Conservation (phyloP, 2,797 vertebrate genomes). For the Sebastes trivittatus region DNA sequence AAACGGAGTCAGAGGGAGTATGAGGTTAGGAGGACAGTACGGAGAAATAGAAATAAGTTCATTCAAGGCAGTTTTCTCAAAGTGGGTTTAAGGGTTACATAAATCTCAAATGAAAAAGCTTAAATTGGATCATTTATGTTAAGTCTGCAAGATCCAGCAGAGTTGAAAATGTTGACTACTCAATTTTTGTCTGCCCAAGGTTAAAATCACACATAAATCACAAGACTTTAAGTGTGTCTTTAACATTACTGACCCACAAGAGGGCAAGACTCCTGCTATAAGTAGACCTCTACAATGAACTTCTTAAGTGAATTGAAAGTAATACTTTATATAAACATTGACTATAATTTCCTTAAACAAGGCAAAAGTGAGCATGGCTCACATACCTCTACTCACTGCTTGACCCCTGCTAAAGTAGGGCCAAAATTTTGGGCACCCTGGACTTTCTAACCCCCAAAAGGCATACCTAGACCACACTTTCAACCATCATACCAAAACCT, state of each 20-base stretch:
- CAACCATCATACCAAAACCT: too few relatives aligned
- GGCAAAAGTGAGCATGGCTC: too few relatives aligned
- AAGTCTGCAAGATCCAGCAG: constrained; percentile 30
- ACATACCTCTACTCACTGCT: too few relatives aligned
- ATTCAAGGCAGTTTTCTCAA: constrained; percentile 51
- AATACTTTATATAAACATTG: neutral
- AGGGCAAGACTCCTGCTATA: neutral
- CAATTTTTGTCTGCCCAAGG: constrained; percentile 12
- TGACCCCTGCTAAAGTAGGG: too few relatives aligned
- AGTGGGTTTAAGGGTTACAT: constrained; percentile 62
- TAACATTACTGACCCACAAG: constrained; percentile 4
- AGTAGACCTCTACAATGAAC: neutral
- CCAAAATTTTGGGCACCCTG: too few relatives aligned
- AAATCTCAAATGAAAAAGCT: constrained; percentile 59
- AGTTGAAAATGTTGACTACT: constrained; percentile 39
- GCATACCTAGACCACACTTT: too few relatives aligned
- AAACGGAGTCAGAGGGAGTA: constrained; percentile 42
- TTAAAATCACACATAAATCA: constrained; percentile 55
- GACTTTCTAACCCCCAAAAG: too few relatives aligned
- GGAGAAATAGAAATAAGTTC: constrained; percentile 52
- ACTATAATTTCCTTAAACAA: neutral
- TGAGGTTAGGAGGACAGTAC: constrained; percentile 45
- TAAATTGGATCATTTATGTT: constrained; percentile 57
- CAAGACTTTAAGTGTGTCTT: constrained; percentile 8
- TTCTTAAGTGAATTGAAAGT: neutral